phyloP scores from a whole-genome alignment of 2,113 vertebrate species.

The Hydropotes inermis region DNA sequence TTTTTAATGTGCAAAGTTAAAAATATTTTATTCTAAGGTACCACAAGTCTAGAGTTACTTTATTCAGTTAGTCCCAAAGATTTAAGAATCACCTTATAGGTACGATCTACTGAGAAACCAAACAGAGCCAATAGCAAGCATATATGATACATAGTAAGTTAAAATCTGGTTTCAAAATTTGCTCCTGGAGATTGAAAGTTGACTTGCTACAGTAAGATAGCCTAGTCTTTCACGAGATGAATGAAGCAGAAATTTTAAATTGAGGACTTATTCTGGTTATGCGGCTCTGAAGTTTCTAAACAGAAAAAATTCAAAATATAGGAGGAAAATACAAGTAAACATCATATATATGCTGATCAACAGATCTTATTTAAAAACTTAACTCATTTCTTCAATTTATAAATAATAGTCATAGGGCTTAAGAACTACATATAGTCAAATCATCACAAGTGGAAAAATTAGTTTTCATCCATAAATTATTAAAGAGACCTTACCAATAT shows the following conservation, averaged over 20 bases:
- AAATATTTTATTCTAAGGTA: slow-evolving; percentile 22
- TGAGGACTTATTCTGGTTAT: not conserved
- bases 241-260: not conserved
- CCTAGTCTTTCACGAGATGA: not conserved
- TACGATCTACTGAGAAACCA: not conserved
- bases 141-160: not conserved
- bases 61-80: not conserved
- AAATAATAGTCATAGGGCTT: not conserved
- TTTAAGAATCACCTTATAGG: not conserved
- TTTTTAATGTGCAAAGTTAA: slow-evolving; percentile 12
- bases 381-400: not conserved
- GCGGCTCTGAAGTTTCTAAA: not conserved
- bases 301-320: not conserved
- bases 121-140: not conserved
- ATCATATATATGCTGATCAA: not conserved
- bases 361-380: not conserved
- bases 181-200: not conserved
- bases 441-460: not conserved
- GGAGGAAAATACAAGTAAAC: not conserved
- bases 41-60: not conserved
- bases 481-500: slow-evolving; percentile 90
- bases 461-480: slow-evolving; percentile 3
- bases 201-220: not conserved
- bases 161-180: slow-evolving; percentile 7
- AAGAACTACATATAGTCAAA: not conserved